Percentiles rank a stretch among this genome's conserved stretches.
Conservation (phyloP, 2,888 invertebrate genomes). For the Gibbula magus region DNA sequence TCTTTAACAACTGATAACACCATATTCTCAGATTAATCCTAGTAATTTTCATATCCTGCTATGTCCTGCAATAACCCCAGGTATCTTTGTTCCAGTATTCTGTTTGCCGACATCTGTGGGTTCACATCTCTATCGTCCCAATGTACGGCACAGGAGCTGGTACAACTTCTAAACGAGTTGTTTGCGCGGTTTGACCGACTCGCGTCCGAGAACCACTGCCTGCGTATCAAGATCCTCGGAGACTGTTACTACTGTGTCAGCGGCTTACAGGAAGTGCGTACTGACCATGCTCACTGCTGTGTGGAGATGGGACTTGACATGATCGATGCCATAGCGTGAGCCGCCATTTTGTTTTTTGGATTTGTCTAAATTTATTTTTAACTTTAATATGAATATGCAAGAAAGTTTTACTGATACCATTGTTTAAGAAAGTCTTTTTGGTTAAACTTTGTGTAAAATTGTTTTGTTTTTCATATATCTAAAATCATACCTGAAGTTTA, state of each 20-base stretch:
- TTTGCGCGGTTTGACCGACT: slow-evolving; percentile 96
- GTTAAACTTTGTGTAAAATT: not conserved
- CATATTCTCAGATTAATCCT: no score
- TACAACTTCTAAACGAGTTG: slow-evolving; percentile 95
- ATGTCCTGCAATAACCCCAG: no score
- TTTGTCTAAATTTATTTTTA: not conserved
- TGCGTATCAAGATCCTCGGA: slow-evolving; percentile 94
- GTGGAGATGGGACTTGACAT: slow-evolving; percentile 99
- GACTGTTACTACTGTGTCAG: slow-evolving; percentile 97
- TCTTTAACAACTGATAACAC: no score
- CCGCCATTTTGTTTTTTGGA: not conserved
- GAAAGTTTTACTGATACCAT: not conserved
- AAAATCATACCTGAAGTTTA: no score
- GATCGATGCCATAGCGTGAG: slow-evolving; percentile 98
- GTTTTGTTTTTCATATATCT: no score
- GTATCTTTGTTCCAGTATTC: slow-evolving; percentile 81
- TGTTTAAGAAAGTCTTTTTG: no score
- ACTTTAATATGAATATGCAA: not conserved
- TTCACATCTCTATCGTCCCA: slow-evolving; percentile 91
- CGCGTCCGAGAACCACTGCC: slow-evolving; percentile 91
- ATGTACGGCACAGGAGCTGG: slow-evolving; percentile 92
- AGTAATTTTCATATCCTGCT: no score
- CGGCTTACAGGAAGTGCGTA: slow-evolving; percentile 92
- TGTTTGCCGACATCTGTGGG: slow-evolving; percentile 98
- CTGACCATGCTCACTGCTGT: slow-evolving; percentile 96